These are phyloP conservation scores for Cossypha dichroa DNA, from an alignment of 2,797 vertebrate genomes.

Conservation along the genomic window DNA sequence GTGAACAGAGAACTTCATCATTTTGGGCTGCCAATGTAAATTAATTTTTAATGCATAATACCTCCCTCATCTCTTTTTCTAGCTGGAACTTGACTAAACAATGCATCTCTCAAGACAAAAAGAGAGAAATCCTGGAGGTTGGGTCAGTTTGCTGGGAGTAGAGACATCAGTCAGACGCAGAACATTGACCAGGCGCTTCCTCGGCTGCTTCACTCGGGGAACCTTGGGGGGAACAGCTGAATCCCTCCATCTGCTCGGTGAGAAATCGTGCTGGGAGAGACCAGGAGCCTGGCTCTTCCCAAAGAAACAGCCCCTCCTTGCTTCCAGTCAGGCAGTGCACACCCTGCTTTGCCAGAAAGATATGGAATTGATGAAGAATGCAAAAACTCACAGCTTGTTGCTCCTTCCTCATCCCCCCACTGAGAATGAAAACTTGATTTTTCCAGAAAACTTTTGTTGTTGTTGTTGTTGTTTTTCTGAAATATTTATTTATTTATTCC, in stretches of 20 bases:
- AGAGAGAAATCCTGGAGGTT: background rate
- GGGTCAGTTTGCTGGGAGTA: background rate
- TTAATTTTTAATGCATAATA: conserved; percentile 9
- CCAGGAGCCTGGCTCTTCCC: background rate
- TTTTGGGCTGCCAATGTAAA: background rate
- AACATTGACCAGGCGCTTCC: background rate
- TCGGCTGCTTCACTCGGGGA: background rate
- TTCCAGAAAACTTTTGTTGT: background rate
- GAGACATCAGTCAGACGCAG: background rate
- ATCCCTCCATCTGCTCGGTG: background rate
- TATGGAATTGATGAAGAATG: background rate
- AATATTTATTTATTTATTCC: background rate
- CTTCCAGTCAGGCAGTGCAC: background rate
- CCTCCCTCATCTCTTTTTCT: background rate
- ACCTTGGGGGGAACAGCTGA: background rate
- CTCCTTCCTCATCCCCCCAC: background rate
- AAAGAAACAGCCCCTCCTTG: background rate
- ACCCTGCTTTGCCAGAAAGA: background rate
- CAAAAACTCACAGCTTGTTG: background rate
- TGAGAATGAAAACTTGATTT: background rate
- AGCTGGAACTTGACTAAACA: conserved; percentile 9
- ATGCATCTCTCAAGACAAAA: background rate
- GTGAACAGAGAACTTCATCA: background rate
- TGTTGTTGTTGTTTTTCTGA: background rate
- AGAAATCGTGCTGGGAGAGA: background rate